phyloP scores from a whole-genome alignment of 2,113 vertebrate species.

The Australoheros scitulus region DNA sequence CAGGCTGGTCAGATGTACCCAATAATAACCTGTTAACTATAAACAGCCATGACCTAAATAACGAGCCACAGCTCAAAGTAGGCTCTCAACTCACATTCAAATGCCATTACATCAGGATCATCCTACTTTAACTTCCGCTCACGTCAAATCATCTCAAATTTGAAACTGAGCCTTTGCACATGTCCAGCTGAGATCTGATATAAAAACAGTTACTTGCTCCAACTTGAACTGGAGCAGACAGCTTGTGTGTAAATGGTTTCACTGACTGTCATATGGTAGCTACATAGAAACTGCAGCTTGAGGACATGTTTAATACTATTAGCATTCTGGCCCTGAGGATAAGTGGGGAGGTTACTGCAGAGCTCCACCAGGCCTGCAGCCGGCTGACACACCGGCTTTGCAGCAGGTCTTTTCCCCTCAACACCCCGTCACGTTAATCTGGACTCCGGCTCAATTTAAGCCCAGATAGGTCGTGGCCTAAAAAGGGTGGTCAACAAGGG shows the following conservation, averaged over 20 bases:
- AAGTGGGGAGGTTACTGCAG: slow-evolving; percentile 35
- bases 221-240: not conserved
- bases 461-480: slow-evolving; percentile 16
- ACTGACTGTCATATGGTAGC: slow-evolving; percentile 37
- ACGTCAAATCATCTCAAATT: slow-evolving; percentile 42
- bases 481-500: not conserved
- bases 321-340: slow-evolving; percentile 50
- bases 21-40: slow-evolving; percentile 42
- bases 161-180: not conserved
- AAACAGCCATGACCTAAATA: slow-evolving; percentile 66
- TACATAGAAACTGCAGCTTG: slow-evolving; percentile 47
- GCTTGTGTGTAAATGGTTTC: slow-evolving; percentile 3
- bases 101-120: slow-evolving; percentile 73
- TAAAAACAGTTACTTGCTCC: not conserved
- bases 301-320: slow-evolving; percentile 55
- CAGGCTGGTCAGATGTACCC: slow-evolving; percentile 27
- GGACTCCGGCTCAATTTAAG: slow-evolving; percentile 41
- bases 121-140: slow-evolving; percentile 62
- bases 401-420: slow-evolving; percentile 17
- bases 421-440: slow-evolving; percentile 38
- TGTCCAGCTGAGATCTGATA: not conserved
- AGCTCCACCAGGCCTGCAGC: not conserved
- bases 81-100: slow-evolving; percentile 65
- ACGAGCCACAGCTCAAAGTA: slow-evolving; percentile 64
- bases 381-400: slow-evolving; percentile 2